These are phyloP conservation scores for Bradynema listronoti DNA, from an alignment of 1,140 invertebrate species.

Conservation along the genomic window DNA sequence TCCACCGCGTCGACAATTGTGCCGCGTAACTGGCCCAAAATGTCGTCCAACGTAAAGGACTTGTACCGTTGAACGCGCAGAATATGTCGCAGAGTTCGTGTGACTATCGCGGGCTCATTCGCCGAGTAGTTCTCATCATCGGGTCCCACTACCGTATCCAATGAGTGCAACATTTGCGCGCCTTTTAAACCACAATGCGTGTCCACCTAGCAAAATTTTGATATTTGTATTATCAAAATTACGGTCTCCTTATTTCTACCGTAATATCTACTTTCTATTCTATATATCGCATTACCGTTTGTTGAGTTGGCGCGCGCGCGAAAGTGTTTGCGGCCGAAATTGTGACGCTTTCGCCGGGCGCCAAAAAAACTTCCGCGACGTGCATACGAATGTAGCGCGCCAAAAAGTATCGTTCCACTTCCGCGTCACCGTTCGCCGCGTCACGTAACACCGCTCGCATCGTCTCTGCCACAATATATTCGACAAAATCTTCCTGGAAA, in stretches of 20 bases:
- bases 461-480: constrained; percentile 32
- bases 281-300: no score
- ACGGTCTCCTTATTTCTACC: neutral
- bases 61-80: constrained; percentile 19
- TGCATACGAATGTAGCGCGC: constrained; percentile 36
- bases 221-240: neutral
- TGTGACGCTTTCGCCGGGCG: constrained; percentile 24
- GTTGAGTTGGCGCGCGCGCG: no score
- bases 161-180: constrained; percentile 29
- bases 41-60: constrained; percentile 24
- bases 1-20: constrained; percentile 34
- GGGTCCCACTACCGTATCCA: constrained; percentile 33
- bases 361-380: constrained; percentile 26
- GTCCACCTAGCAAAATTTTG: constrained; percentile 26
- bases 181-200: constrained; percentile 37
- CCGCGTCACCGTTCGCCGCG: constrained; percentile 13
- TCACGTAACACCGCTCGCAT: constrained; percentile 32
- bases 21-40: constrained; percentile 26
- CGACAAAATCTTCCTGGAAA: constrained; percentile 39
- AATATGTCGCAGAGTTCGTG: constrained; percentile 18
- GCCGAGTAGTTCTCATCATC: no score
- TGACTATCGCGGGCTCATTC: constrained; percentile 25
- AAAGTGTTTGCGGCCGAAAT: no score
- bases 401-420: constrained; percentile 24
- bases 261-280: no score